Percentiles rank a stretch among this genome's conserved stretches.
These are phyloP conservation scores for Lasioglossum albipes DNA, from an alignment of 1,140 invertebrate genomes.

Conservation along the genomic window DNA sequence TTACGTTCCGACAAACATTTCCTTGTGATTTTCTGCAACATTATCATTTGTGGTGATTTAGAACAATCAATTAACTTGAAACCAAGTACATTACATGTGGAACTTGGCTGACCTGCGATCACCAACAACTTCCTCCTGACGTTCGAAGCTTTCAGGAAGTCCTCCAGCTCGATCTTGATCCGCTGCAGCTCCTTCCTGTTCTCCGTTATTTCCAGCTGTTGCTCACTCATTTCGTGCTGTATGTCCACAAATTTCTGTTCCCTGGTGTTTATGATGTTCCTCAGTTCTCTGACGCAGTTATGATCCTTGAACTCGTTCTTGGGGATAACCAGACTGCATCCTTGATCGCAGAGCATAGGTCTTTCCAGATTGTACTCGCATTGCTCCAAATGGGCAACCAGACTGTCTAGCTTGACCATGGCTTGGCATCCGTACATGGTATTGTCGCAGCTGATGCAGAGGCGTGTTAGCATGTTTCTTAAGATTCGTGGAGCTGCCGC, in stretches of 20 bases:
- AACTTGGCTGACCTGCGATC: no score
- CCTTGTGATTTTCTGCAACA: no score
- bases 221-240: constrained; percentile 92
- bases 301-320: constrained; percentile 97
- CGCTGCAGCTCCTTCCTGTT: constrained; percentile 93
- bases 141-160: no score
- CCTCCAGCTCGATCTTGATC: constrained; percentile 80
- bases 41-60: no score
- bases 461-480: constrained; percentile 92
- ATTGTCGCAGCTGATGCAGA: constrained; percentile 95
- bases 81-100: no score
- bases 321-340: constrained; percentile 95
- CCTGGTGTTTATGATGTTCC: constrained; percentile 91
- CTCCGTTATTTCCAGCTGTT: constrained; percentile 92
- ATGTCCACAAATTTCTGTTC: constrained; percentile 92
- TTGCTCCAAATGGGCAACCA: constrained; percentile 91
- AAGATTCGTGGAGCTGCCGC: constrained; percentile 95
- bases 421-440: constrained; percentile 90
- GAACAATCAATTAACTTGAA: no score
- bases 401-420: constrained; percentile 91
- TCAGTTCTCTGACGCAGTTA: constrained; percentile 94
- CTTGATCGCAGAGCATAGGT: constrained; percentile 94
- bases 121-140: no score
- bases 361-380: constrained; percentile 97
- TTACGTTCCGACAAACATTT: no score